Evolutionary conservation across 2,797 vertebrate genomes (phyloP), one percentile per base, ranked within the genome.

Genomic region (Catostomus latipinnis): DNA sequence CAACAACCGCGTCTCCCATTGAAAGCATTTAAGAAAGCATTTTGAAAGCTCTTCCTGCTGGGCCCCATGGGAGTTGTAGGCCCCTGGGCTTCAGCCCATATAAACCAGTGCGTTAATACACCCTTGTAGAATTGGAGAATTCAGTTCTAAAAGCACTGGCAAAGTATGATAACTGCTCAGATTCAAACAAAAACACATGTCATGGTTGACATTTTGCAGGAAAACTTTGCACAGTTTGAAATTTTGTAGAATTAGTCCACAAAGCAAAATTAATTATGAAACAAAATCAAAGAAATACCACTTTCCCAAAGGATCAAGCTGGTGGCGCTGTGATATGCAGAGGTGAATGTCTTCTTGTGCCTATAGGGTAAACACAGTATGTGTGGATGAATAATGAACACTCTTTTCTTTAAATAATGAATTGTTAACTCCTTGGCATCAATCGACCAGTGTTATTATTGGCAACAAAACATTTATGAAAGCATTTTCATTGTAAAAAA

Each of bases 301-400:
- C 52, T 6, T 50, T 73, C 84, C 72, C 80, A 7, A 34, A 52
- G 74, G 76, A 80, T 50, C 13, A 18, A 34, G 63, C 54, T 49
- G 52, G 62, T 1, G 80, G 83, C 71, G 74, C 76, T 52, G 9
- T 52, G 50, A 83, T 83, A 34, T 81, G 77, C 74, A 2, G 63
- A 76, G 61, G 74, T 52, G 50, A 18, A 56, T 34, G 52, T 66
- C 18, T 68, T 22, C 16, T 56, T 43, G 13, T 63, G 86, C 87
- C 86, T 88, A 81, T 80, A 85, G 84, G 85, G 82, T 78, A 86
- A 72, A 83, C 81, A 60, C 45, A 58, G 34, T 81, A 70, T 84
- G 81, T 76, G 60, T 69, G 68, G 84, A 86, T 90, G 85, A 92
- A 92, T 91, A 88, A 91, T 88, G 89, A 86, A 89, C 50, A 61